Evolutionary conservation across 2,113 vertebrate species (phyloP), one percentile per base, ranked within the genome.

Genomic region (Miniopterus natalensis): DNA sequence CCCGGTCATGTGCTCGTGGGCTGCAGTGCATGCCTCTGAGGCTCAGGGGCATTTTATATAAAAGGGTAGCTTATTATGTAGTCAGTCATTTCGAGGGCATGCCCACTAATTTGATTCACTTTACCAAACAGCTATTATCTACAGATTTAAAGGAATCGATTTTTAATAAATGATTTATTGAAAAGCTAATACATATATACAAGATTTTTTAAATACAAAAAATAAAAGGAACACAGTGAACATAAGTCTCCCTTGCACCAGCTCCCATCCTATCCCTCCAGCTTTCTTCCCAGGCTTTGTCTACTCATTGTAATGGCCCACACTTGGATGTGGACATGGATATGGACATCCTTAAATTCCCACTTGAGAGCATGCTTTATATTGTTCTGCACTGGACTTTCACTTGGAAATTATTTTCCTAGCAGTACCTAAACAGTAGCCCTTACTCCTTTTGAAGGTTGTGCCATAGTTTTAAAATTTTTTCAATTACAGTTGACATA

Each of bases 11-110:
- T n/a, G 12, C 20, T 23, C 1, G 3, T 47, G 55, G 59, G 61
- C 53, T 23, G 1, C 7, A n/a, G 6, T 2, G 0, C 27, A 0
- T 27, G 9, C 55, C 42, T n/a, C 8, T 40, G 9, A 49, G n/a
- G 55, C 71, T 25, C 2, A 0, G 23, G 45, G 70, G 27, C 25
- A 9, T 42, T 73, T 83, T 25, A 55, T 27, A 12, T 25, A 11
- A 49, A 71, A 65, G 40, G 20, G 4, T 11, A 45, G 57, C 53
- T 78, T 20, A 21, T 63, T 68, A 20, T 10, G 17, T 45, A 31
- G 73, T 88, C 25, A 5, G 6, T 55, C 57, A 59, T 85, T 93
- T n/a, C 49, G 8, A 91, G 27, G 5, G 11, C 40, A 31, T 27
- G 77, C 75, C 40, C 20, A 18, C 12, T 74, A 5, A 55, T 75